A percentile compares a stretch with the other conserved stretches of the same genome.
Evolutionary conservation across 2,113 vertebrate genomes (phyloP).

Genomic region (Phalacrocorax brasilianus): DNA sequence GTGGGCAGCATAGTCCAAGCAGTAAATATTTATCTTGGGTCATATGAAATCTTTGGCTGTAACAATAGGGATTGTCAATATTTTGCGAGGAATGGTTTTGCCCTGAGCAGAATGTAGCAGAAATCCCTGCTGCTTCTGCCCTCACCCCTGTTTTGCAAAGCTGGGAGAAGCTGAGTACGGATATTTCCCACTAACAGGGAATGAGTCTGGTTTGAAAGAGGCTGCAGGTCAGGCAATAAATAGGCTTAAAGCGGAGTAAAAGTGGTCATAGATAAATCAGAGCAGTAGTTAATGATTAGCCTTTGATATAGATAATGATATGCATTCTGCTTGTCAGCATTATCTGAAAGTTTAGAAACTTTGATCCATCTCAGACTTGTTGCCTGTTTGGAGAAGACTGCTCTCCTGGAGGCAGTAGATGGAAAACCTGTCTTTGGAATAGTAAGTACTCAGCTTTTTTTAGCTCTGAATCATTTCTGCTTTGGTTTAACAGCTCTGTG

Average conservation of each 20-base stretch:
- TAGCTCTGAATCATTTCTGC: neutral
- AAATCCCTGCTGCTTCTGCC: neutral
- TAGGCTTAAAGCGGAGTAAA: neutral
- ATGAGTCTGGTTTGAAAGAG: neutral
- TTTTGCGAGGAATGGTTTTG: neutral
- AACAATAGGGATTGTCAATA: neutral
- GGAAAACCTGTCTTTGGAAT: neutral
- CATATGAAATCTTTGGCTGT: neutral
- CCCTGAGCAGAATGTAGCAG: neutral
- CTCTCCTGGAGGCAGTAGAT: neutral
- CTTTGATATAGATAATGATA: neutral
- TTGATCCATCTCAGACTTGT: neutral
- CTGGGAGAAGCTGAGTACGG: neutral
- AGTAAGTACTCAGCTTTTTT: slow-evolving; percentile 6
- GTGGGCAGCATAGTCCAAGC: neutral
- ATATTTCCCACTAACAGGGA: neutral
- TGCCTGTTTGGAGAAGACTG: neutral
- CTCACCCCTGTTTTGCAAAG: neutral
- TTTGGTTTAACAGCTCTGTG: neutral
- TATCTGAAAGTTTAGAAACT: slow-evolving; percentile 4
- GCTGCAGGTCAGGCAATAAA: neutral
- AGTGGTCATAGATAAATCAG: neutral
- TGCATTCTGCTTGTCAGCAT: neutral
- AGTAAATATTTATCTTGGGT: neutral
- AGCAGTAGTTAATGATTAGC: slow-evolving; percentile 64